Percentiles rank a stretch among this genome's conserved stretches.
Evolutionary conservation across 2,888 invertebrate genomes (phyloP).

Genomic region (Biston stratarius): DNA sequence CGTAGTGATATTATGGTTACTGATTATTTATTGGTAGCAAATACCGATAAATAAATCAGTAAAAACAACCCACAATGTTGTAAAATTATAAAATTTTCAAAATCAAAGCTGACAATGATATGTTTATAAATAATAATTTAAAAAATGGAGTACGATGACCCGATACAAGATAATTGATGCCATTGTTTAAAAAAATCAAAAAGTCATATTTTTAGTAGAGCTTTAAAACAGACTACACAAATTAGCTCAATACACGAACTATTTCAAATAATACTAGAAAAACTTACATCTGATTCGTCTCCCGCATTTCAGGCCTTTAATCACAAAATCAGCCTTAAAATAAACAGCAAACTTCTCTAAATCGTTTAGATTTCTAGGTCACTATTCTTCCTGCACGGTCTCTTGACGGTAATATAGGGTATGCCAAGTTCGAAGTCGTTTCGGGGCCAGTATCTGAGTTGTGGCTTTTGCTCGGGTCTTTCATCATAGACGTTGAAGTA

Average conservation of each 20-base stretch:
- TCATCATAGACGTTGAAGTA: slow-evolving; percentile 92
- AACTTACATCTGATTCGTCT: slow-evolving; percentile 27
- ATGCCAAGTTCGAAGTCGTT: slow-evolving; percentile 92
- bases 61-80: no score
- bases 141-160: no score
- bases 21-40: no score
- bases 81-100: no score
- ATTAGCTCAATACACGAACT: slow-evolving; percentile 11
- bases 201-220: slow-evolving; percentile 18
- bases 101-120: no score
- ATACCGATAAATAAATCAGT: no score
- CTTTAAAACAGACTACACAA: slow-evolving; percentile 16
- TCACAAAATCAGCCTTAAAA: slow-evolving; percentile 45
- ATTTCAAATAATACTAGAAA: slow-evolving; percentile 25
- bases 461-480: slow-evolving; percentile 89
- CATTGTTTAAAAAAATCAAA: background rate
- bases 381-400: slow-evolving; percentile 79
- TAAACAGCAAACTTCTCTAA: slow-evolving; percentile 21
- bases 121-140: no score
- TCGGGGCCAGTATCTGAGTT: slow-evolving; percentile 91
- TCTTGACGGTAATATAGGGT: slow-evolving; percentile 90
- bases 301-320: slow-evolving; percentile 27
- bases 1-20: no score
- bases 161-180: background rate
- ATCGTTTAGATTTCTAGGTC: slow-evolving; percentile 77